Evolutionary conservation across 2,888 invertebrate species (phyloP).

Genomic region (Epistrophe grossulariae): DNA sequence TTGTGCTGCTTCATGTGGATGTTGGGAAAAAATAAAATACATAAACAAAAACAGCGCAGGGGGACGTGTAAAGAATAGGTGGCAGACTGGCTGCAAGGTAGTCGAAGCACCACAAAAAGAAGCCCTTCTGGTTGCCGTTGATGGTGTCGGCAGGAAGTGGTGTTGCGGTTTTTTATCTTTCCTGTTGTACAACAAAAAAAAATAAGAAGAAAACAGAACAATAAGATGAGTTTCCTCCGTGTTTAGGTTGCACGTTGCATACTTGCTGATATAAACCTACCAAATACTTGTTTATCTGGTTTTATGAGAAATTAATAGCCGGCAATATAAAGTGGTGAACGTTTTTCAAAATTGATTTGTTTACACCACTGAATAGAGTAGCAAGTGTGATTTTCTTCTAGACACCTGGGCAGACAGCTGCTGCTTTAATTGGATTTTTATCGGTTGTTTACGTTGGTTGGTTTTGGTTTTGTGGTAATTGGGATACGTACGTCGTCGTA

Average conservation of each 20-base stretch:
- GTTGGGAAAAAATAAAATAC: neutral
- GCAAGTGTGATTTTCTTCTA: constrained; percentile 51
- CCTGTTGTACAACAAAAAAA: constrained; percentile 11
- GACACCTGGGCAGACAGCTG: constrained; percentile 66
- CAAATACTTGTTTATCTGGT: constrained; percentile 29
- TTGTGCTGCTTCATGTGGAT: constrained; percentile 19
- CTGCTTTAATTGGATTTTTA: constrained; percentile 45
- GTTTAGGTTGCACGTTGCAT: constrained; percentile 16
- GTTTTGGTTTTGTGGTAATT: constrained; percentile 18
- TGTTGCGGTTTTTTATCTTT: constrained; percentile 68
- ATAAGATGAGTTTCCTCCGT: constrained; percentile 53
- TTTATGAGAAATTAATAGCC: constrained; percentile 58
- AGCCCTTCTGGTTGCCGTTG: constrained; percentile 55
- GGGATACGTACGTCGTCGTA: neutral
- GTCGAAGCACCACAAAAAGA: constrained; percentile 47
- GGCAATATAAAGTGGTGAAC: constrained; percentile 51
- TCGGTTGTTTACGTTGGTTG: constrained; percentile 49
- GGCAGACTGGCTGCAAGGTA: constrained; percentile 65
- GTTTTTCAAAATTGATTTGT: constrained; percentile 51
- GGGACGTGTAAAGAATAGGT: constrained; percentile 51
- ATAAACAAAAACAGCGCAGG: neutral
- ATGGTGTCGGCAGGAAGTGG: constrained; percentile 67
- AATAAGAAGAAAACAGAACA: constrained; percentile 9
- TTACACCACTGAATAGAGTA: constrained; percentile 18
- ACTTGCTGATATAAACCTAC: constrained; percentile 4